These are phyloP conservation scores for Semotilus atromaculatus DNA, from an alignment of 2,797 vertebrate genomes.

Conservation along the genomic window DNA sequence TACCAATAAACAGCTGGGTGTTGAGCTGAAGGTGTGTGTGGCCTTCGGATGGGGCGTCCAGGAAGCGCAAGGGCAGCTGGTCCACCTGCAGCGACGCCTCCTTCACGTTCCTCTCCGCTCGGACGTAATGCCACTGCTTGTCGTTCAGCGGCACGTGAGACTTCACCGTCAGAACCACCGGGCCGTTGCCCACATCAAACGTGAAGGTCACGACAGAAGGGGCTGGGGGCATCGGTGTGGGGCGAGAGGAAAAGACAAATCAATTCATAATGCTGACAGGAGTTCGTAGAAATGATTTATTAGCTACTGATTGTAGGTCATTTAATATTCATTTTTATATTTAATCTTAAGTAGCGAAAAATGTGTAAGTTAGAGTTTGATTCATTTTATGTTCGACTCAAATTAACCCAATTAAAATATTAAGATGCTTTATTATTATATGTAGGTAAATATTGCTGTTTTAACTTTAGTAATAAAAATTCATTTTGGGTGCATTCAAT, in stretches of 20 bases:
- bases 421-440: too few species aligned
- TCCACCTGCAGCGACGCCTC: conserved; percentile 87
- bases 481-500: too few species aligned
- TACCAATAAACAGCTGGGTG: conserved; percentile 85
- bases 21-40: conserved; percentile 81
- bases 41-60: conserved; percentile 77
- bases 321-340: not conserved
- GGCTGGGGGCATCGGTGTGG: conserved; percentile 64
- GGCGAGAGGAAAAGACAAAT: not conserved
- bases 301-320: not conserved
- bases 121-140: conserved; percentile 86
- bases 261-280: not conserved
- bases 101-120: conserved; percentile 83
- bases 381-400: too few species aligned
- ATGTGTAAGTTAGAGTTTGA: too few species aligned
- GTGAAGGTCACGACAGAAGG: conserved; percentile 82
- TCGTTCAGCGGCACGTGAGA: conserved; percentile 81
- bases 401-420: too few species aligned
- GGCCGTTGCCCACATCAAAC: conserved; percentile 84
- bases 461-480: too few species aligned
- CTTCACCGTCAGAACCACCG: conserved; percentile 75
- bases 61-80: conserved; percentile 78
- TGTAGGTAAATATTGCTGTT: too few species aligned
- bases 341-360: too few species aligned
- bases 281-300: not conserved